Evolutionary conservation across 2,113 vertebrate genomes (phyloP).

Genomic region (Microcebus jonahi): DNA sequence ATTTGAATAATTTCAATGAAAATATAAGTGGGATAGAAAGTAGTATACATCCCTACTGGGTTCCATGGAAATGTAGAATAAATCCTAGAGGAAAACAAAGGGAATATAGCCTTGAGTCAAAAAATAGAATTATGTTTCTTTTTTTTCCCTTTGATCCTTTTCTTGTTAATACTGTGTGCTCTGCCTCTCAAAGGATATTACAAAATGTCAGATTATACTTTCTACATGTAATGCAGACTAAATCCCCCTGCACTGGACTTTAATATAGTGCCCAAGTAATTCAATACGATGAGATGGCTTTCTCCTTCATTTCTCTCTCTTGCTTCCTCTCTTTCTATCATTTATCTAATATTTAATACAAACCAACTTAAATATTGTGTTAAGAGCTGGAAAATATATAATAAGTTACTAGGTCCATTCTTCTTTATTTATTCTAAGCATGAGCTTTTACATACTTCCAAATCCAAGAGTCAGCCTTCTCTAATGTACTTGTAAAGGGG

Average conservation of each 20-base stretch:
- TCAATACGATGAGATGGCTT: background rate
- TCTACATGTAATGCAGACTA: background rate
- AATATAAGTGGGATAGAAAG: background rate
- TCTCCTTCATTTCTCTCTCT: background rate
- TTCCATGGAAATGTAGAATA: background rate
- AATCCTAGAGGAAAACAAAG: background rate
- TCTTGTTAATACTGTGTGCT: background rate
- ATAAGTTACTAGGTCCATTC: background rate
- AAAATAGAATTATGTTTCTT: background rate
- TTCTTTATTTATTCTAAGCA: background rate
- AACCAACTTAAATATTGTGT: background rate
- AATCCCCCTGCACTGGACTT: background rate
- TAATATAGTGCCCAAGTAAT: background rate
- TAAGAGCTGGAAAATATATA: background rate
- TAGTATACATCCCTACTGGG: background rate
- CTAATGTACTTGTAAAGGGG: background rate
- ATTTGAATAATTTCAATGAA: conserved; percentile 40
- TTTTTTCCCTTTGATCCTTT: background rate
- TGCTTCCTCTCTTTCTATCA: background rate
- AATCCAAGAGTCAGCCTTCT: background rate
- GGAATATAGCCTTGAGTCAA: background rate
- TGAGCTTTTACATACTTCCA: background rate
- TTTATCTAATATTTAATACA: background rate
- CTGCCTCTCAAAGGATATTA: background rate
- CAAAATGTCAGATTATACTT: background rate